phyloP scores from a whole-genome alignment of 2,888 invertebrate genomes.

The Apoda limacodes region DNA sequence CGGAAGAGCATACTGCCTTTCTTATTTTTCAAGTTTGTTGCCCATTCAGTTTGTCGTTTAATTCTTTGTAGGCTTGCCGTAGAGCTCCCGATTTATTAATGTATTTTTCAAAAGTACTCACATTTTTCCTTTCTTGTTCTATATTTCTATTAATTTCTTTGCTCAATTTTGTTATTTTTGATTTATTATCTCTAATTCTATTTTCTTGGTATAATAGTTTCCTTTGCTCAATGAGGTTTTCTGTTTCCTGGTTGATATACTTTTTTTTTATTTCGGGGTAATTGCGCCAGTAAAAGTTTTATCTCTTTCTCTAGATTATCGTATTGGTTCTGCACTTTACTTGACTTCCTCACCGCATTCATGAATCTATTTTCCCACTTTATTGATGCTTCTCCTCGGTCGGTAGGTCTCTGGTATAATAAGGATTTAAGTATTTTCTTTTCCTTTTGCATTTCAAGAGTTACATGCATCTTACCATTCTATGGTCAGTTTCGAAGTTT shows the following conservation, averaged over 20 bases:
- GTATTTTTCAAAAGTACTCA: constrained; percentile 1
- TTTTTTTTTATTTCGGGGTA: constrained; percentile 1
- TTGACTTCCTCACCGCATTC: neutral
- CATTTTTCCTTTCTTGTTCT: neutral
- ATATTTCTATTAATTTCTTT: constrained; percentile 7
- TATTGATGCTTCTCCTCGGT: constrained; percentile 1
- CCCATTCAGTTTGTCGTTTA: constrained; percentile 3
- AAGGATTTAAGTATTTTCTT: no score
- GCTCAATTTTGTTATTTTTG: constrained; percentile 5
- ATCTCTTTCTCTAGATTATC: constrained; percentile 3
- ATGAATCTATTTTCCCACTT: constrained; percentile 1
- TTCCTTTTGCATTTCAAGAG: constrained; percentile 11
- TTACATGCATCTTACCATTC: constrained; percentile 7
- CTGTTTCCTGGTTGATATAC: neutral
- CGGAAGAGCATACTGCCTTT: neutral
- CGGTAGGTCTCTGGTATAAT: constrained; percentile 3
- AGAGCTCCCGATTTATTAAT: constrained; percentile 6
- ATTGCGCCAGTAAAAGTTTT: neutral
- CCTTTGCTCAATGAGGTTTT: constrained; percentile 1
- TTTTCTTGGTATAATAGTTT: constrained; percentile 2
- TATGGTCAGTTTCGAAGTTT: constrained; percentile 12
- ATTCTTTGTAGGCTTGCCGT: constrained; percentile 8
- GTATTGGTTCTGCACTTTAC: constrained; percentile 5
- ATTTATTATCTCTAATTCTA: constrained; percentile 4
- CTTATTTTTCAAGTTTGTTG: constrained; percentile 1